A percentile compares a stretch with the other conserved stretches of the same genome.
These are phyloP conservation scores for Globia sparganii DNA, from an alignment of 2,888 invertebrate species.

Conservation along the genomic window DNA sequence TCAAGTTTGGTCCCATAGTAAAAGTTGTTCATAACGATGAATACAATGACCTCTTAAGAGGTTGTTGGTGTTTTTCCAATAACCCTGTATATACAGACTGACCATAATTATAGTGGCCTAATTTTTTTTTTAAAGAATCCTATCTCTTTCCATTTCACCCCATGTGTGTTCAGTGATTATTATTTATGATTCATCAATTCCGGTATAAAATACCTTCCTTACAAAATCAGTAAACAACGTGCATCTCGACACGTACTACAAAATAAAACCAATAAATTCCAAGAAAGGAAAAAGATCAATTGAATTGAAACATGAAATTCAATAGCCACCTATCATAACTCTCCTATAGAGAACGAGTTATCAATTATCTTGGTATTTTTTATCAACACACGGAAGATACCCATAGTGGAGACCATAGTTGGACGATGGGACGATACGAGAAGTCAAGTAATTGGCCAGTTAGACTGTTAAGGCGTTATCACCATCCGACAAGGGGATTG, in stretches of 20 bases:
- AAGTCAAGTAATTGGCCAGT: constrained; percentile 40
- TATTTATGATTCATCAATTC: not conserved
- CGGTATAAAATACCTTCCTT: not conserved
- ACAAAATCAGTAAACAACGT: not conserved
- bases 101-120: not conserved
- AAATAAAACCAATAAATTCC: constrained; percentile 22
- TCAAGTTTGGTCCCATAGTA: too few relatives aligned
- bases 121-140: not conserved
- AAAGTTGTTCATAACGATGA: too few relatives aligned
- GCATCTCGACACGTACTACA: not conserved
- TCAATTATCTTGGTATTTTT: constrained; percentile 51
- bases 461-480: constrained; percentile 25
- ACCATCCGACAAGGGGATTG: constrained; percentile 8
- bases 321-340: constrained; percentile 47
- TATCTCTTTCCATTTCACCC: too few relatives aligned
- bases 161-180: too few relatives aligned
- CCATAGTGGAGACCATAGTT: constrained; percentile 26
- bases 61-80: too few relatives aligned
- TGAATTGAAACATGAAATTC: constrained; percentile 52
- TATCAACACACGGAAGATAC: constrained; percentile 35
- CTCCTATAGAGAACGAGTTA: constrained; percentile 18
- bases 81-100: too few relatives aligned
- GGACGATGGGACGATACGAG: constrained; percentile 30
- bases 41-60: too few relatives aligned
- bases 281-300: constrained; percentile 21